Conservation (phyloP, 2,113 vertebrate species). For the Sorex fumeus region DNA sequence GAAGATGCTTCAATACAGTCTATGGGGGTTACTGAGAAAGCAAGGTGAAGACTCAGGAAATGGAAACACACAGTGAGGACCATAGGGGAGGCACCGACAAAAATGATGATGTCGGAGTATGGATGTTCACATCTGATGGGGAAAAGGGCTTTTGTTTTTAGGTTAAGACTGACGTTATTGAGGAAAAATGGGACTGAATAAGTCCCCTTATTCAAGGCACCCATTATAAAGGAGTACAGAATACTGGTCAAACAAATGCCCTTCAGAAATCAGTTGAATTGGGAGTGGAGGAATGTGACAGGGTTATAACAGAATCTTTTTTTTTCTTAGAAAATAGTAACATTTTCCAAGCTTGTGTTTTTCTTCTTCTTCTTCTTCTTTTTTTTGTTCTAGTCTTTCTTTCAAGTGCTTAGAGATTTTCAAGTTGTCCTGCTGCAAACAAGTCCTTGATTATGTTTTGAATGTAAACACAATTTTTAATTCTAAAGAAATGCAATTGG, state of each 20-base stretch:
- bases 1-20: rapidly evolving
- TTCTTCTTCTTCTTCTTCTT: slow-evolving; percentile 30
- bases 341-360: background rate
- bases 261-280: background rate
- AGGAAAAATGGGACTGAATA: background rate
- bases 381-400: background rate
- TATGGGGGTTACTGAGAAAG: background rate
- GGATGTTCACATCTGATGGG: background rate
- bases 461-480: slow-evolving; percentile 51
- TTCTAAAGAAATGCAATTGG: slow-evolving; percentile 63
- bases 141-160: background rate
- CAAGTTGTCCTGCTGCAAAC: slow-evolving; percentile 29
- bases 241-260: background rate
- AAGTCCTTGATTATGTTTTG: slow-evolving; percentile 60
- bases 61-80: background rate
- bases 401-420: slow-evolving; percentile 16
- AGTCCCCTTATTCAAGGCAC: background rate
- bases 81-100: background rate
- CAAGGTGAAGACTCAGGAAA: background rate
- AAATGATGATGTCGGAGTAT: background rate
- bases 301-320: background rate
- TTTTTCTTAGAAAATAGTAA: slow-evolving; percentile 31
- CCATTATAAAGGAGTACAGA: background rate
- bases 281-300: background rate
- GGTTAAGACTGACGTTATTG: background rate